These are phyloP conservation scores for Ormyrus pomaceus DNA, from an alignment of 2,888 invertebrate species.

Conservation along the genomic window DNA sequence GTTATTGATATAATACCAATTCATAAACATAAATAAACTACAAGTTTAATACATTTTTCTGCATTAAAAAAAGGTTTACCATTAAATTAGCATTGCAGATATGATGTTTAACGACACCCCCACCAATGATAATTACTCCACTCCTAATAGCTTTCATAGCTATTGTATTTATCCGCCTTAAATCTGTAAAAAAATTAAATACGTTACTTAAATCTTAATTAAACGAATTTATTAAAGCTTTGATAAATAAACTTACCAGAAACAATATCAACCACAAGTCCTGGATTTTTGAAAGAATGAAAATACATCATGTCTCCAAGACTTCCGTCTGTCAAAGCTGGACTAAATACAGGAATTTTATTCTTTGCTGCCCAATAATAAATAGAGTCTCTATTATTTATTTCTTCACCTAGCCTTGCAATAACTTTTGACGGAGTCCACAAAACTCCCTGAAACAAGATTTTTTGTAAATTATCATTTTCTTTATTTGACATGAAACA, in stretches of 20 bases:
- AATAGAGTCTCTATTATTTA: constrained; percentile 93
- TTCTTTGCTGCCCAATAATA: constrained; percentile 98
- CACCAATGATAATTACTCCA: constrained; percentile 98
- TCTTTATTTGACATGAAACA: not conserved
- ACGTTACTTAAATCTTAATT: not conserved
- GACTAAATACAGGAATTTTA: constrained; percentile 97
- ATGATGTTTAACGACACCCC: constrained; percentile 98
- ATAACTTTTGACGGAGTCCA: constrained; percentile 97
- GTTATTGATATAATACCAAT: not conserved
- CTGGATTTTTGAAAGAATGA: constrained; percentile 95
- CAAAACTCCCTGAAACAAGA: constrained; percentile 76
- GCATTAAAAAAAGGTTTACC: constrained; percentile 76
- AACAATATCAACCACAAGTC: constrained; percentile 94
- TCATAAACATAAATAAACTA: not conserved
- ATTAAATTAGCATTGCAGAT: constrained; percentile 99
- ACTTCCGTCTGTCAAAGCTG: constrained; percentile 98
- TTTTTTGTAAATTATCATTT: constrained; percentile 22
- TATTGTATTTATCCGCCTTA: constrained; percentile 93
- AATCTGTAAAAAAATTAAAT: constrained; percentile 78
- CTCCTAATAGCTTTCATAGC: constrained; percentile 94
- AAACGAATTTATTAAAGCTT: not conserved
- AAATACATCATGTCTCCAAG: constrained; percentile 99
- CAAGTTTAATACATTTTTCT: not conserved
- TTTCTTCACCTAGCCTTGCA: constrained; percentile 90
- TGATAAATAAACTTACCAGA: constrained; percentile 78